These are phyloP conservation scores for Sinocyclocheilus grahami DNA, from an alignment of 2,113 vertebrate species.

Conservation along the genomic window DNA sequence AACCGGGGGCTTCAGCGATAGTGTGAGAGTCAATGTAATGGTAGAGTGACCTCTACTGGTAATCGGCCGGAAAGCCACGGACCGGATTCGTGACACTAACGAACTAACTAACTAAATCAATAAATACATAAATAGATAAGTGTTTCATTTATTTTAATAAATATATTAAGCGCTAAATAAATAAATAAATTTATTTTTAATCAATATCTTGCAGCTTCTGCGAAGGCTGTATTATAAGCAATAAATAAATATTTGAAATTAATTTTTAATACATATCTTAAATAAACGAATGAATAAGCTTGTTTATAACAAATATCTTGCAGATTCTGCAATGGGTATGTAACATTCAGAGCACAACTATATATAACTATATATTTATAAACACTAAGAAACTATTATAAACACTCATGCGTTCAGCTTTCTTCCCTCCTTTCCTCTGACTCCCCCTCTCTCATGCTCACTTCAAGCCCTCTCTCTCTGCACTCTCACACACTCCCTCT, in stretches of 20 bases:
- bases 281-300: too few species aligned
- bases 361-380: too few species aligned
- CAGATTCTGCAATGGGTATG: background rate
- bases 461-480: slow-evolving; percentile 44
- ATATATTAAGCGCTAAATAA: background rate
- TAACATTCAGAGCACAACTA: background rate
- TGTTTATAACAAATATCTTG: background rate
- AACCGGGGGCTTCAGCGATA: slow-evolving; percentile 81
- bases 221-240: too few species aligned
- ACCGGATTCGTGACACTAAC: too few species aligned
- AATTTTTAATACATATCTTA: too few species aligned
- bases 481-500: slow-evolving; percentile 39
- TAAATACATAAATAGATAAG: too few species aligned
- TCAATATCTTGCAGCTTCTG: background rate
- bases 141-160: too few species aligned
- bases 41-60: too few species aligned
- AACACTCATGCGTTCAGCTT: slow-evolving; percentile 83
- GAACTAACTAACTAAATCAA: too few species aligned
- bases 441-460: slow-evolving; percentile 65
- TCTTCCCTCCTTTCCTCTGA: slow-evolving; percentile 73
- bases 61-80: too few species aligned
- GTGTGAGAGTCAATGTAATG: too few species aligned
- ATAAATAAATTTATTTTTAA: background rate
- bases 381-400: slow-evolving; percentile 79
- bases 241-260: too few species aligned